Conservation (phyloP, 2,113 vertebrate species). For the Agapornis roseicollis region DNA sequence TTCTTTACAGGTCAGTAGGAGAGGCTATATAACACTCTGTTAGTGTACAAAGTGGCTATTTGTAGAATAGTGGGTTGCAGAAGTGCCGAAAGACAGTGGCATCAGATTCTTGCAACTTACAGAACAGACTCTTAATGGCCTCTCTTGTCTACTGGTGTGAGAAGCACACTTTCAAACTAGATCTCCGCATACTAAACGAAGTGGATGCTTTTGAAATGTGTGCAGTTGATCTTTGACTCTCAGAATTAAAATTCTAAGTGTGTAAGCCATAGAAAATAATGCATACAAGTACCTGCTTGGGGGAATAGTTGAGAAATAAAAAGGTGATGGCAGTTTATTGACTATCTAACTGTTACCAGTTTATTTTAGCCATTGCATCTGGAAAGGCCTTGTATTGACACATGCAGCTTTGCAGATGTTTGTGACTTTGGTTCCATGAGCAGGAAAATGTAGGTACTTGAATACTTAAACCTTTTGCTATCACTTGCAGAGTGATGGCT, state of each 20-base stretch:
- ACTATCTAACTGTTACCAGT: neutral
- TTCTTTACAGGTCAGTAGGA: neutral
- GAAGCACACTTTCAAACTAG: neutral
- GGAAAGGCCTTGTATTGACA: neutral
- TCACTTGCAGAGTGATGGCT: neutral
- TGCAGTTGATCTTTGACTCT: neutral
- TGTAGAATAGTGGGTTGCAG: neutral
- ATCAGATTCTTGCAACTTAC: neutral
- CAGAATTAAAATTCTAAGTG: neutral
- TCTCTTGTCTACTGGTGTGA: neutral
- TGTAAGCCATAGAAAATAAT: neutral
- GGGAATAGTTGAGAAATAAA: neutral
- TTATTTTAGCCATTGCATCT: neutral
- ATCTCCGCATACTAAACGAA: neutral
- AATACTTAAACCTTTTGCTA: neutral
- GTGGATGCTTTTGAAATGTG: neutral
- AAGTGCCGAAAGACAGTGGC: neutral
- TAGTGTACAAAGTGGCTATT: neutral
- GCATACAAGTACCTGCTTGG: neutral
- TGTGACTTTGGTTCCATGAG: neutral
- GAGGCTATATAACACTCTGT: neutral
- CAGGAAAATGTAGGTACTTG: neutral
- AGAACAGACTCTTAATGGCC: neutral
- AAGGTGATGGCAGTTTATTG: neutral
- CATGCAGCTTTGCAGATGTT: neutral